Conservation (phyloP, 2,113 vertebrate species). For the Speoplatyrhinus poulsoni region DNA sequence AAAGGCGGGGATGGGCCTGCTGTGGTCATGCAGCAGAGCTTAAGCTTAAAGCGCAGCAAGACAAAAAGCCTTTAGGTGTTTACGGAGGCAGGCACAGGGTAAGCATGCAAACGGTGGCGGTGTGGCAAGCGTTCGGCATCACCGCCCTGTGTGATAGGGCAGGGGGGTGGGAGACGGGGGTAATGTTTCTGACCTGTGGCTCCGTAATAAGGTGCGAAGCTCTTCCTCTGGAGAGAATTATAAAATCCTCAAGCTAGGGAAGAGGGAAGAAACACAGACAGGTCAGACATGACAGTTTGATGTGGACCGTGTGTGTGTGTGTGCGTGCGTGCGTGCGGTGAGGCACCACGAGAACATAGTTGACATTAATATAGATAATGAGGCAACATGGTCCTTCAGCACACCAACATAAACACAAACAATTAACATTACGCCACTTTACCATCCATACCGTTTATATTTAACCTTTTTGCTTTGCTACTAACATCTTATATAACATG, state of each 20-base stretch:
- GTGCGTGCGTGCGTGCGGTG: background rate
- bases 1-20: constrained; percentile 36
- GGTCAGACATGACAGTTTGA: constrained; percentile 66
- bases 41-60: background rate
- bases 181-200: constrained; percentile 78
- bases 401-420: no score
- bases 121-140: constrained; percentile 52
- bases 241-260: constrained; percentile 78
- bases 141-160: constrained; percentile 32
- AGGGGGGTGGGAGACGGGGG: background rate
- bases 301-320: constrained; percentile 1
- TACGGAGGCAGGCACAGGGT: background rate
- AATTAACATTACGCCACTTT: no score
- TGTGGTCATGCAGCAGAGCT: constrained; percentile 49
- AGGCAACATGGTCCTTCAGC: background rate
- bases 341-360: background rate
- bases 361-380: background rate
- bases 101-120: constrained; percentile 63
- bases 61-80: constrained; percentile 28
- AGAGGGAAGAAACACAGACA: constrained; percentile 63
- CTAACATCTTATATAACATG: no score
- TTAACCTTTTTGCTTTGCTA: no score
- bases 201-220: constrained; percentile 72
- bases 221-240: constrained; percentile 78
- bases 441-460: no score